These are phyloP conservation scores for Dicaeum eximium DNA, from an alignment of 2,113 vertebrate genomes.

Conservation along the genomic window DNA sequence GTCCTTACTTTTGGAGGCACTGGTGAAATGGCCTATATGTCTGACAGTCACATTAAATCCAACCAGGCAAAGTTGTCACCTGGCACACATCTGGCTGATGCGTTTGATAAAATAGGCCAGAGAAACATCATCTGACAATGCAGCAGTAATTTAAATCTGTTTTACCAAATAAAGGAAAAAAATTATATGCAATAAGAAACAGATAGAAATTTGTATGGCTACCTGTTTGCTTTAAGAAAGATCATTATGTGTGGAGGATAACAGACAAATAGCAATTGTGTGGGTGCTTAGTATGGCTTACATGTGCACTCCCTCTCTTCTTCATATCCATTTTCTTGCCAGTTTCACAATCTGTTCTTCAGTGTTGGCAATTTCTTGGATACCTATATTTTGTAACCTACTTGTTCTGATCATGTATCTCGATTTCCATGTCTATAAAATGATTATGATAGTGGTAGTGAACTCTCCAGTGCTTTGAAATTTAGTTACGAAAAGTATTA, in stretches of 20 bases:
- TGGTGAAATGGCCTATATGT: background rate
- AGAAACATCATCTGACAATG: background rate
- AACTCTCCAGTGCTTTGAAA: background rate
- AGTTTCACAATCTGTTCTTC: conserved; percentile 28
- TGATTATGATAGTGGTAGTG: background rate
- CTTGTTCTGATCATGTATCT: background rate
- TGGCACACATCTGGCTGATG: background rate
- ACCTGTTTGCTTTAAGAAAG: background rate
- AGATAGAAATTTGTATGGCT: conserved; percentile 2
- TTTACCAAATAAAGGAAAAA: conserved; percentile 18
- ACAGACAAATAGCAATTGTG: background rate
- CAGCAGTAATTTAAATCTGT: conserved; percentile 6
- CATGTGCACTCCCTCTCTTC: background rate
- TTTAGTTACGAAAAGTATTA: background rate
- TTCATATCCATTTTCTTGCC: conserved; percentile 19
- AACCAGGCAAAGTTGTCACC: background rate
- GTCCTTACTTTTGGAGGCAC: background rate
- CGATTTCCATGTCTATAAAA: background rate
- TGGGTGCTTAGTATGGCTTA: background rate
- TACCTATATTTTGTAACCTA: background rate
- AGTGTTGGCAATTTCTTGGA: background rate
- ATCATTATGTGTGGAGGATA: background rate
- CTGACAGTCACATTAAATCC: conserved; percentile 12
- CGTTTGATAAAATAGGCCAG: background rate
- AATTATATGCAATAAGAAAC: background rate